Conservation (phyloP, 23 tunicate genomes). For the Diplosoma virens region DNA sequence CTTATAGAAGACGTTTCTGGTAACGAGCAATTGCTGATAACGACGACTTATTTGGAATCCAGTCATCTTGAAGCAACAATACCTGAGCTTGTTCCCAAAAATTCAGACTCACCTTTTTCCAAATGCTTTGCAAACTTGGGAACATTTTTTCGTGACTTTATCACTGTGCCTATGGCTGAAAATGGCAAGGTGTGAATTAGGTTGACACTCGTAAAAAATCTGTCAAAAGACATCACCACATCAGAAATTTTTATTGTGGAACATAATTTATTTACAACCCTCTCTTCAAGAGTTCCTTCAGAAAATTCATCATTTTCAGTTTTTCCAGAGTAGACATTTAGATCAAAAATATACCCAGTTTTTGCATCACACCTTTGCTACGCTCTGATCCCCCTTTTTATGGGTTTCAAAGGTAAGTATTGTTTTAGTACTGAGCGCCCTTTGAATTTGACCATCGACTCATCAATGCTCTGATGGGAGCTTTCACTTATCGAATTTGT, state of each 20-base stretch:
- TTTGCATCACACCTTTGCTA: not conserved
- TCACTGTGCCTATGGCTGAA: constrained; percentile 6
- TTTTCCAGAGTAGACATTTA: constrained; percentile 6
- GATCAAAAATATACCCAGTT: constrained; percentile 20
- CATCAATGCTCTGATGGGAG: too few species aligned
- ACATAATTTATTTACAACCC: constrained; percentile 20
- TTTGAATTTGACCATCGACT: not conserved
- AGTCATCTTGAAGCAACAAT: constrained; percentile 14
- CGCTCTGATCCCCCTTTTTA: not conserved
- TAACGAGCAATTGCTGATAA: constrained; percentile 14
- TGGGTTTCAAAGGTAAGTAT: not conserved
- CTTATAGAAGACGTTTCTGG: constrained; percentile 3
- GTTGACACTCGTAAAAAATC: constrained; percentile 21
- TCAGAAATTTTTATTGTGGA: constrained; percentile 17
- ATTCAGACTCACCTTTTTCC: constrained; percentile 21
- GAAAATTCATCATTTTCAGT: constrained; percentile 13
- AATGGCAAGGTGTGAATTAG: constrained; percentile 19
- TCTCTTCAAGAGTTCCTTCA: constrained; percentile 20
- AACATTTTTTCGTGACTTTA: constrained; percentile 2
- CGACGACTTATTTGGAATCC: constrained; percentile 23
- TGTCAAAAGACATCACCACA: constrained; percentile 21
- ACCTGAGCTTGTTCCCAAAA: constrained; percentile 15
- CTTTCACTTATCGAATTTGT: not conserved
- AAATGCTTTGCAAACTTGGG: constrained; percentile 12
- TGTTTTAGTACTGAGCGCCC: not conserved